Percentiles rank a stretch among this genome's conserved stretches.
These are phyloP conservation scores for Mohoua ochrocephala DNA, from an alignment of 2,113 vertebrate genomes.

Conservation along the genomic window DNA sequence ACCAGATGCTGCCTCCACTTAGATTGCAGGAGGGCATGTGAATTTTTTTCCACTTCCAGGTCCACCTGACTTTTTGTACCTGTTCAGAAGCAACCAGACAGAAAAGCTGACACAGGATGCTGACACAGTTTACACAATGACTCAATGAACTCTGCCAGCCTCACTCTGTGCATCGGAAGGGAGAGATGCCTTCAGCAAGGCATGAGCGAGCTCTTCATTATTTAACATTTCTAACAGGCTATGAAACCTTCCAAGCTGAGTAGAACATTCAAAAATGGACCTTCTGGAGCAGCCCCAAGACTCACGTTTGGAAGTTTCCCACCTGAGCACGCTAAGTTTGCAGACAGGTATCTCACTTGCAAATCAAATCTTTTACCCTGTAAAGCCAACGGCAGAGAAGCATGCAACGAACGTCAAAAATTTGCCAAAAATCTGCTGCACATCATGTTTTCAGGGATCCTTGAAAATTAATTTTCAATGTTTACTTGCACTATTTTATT, in stretches of 20 bases:
- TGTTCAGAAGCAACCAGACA: background rate
- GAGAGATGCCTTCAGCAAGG: background rate
- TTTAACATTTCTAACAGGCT: background rate
- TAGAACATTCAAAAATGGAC: background rate
- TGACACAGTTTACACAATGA: background rate
- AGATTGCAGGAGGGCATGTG: background rate
- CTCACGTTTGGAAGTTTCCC: background rate
- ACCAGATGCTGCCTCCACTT: background rate
- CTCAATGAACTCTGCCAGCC: background rate
- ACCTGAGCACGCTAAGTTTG: background rate
- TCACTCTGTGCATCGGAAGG: background rate
- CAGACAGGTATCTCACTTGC: background rate
- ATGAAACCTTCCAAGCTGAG: background rate
- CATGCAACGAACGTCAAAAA: background rate
- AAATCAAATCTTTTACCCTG: background rate
- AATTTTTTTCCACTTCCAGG: background rate
- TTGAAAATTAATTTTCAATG: background rate
- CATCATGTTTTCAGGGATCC: background rate
- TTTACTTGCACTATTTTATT: background rate
- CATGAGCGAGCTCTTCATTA: background rate
- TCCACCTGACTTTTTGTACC: background rate
- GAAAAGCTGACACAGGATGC: background rate
- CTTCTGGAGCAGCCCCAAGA: background rate
- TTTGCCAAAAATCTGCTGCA: background rate
- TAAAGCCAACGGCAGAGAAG: background rate